A percentile compares a stretch with the other conserved stretches of the same genome.
These are phyloP conservation scores for Hyperoodon ampullatus DNA, from an alignment of 2,113 vertebrate species.

Conservation along the genomic window DNA sequence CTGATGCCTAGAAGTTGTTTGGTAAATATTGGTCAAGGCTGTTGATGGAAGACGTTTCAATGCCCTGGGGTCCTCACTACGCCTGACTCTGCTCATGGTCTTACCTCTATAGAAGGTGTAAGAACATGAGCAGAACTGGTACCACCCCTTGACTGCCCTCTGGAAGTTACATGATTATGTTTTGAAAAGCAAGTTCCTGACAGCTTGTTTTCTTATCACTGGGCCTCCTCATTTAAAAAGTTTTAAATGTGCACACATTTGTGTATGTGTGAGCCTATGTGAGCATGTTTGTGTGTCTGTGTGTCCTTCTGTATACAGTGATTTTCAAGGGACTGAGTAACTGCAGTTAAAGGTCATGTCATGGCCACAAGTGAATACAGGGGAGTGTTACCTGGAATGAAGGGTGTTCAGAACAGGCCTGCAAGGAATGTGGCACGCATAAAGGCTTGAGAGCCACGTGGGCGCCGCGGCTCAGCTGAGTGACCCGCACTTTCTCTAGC, in stretches of 20 bases:
- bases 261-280: background rate
- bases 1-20: background rate
- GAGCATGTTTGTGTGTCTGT: background rate
- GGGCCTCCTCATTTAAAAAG: background rate
- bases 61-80: background rate
- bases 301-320: no score
- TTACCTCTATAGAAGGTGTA: background rate
- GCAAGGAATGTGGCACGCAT: conserved; percentile 32
- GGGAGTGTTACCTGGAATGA: background rate
- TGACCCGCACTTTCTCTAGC: background rate
- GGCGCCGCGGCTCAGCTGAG: rapidly evolving
- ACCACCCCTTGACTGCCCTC: background rate
- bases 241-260: background rate
- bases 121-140: background rate
- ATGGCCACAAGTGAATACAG: background rate
- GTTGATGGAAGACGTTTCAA: background rate
- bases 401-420: conserved; percentile 22
- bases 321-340: background rate
- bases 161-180: background rate
- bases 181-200: background rate
- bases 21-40: background rate
- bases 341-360: background rate
- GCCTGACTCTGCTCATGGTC: background rate
- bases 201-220: conserved; percentile 11
- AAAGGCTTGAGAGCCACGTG: conserved; percentile 5